Base-by-base conservation (phyloP, 30 jellyfish, hydroid and myxozoan species). In the Aurelia sp. region DNA sequence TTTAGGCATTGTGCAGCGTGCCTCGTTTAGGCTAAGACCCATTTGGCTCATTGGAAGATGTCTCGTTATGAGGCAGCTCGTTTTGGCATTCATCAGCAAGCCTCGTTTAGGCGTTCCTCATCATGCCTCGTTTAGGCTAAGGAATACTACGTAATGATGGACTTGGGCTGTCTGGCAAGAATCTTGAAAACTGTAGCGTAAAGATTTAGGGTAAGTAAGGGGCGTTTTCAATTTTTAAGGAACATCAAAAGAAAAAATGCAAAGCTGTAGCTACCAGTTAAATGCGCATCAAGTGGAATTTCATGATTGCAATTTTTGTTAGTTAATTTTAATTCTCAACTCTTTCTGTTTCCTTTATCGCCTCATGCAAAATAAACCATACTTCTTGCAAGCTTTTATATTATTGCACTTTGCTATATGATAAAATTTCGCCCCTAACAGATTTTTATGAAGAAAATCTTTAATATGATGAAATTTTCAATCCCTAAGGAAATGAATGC, bases 171-270 rank as follows among this genome's bases (percentile, higher is more conserved):
- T 78, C n/a, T 78, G 68, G 89, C 55, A 20, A 22, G 79, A 62
- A 16, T 23, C 64, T 71, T 41, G 57, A 30, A 22, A 59, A 44
- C 55, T 21, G 65, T 66, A 50, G 13, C 61, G 19, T 4, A 22
- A 19, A 3, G 23, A 4, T 19, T 23, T 12, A 55, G 92, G 85
- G 92, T 82, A 64, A 70, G 92, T 82, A 70, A 40, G 92, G 92
- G 92, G 76, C 83, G 90, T 66, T 65, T 81, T 64, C 11, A 5
- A 48, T 31, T 55, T 11, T 35, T 0, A 2, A 17, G 18, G 33
- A 47, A 21, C 74, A 16, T 10, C 10, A 4, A 37, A 21, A 3
- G 44, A 10, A 37, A 37, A 5, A 1, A 37, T 37, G 50, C 55
- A 44, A 44, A 44, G 16, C 55, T 44, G 55, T 2, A 44, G 17